Conservation (phyloP, 1,140 invertebrate species). For the Zaprionus africanus region DNA sequence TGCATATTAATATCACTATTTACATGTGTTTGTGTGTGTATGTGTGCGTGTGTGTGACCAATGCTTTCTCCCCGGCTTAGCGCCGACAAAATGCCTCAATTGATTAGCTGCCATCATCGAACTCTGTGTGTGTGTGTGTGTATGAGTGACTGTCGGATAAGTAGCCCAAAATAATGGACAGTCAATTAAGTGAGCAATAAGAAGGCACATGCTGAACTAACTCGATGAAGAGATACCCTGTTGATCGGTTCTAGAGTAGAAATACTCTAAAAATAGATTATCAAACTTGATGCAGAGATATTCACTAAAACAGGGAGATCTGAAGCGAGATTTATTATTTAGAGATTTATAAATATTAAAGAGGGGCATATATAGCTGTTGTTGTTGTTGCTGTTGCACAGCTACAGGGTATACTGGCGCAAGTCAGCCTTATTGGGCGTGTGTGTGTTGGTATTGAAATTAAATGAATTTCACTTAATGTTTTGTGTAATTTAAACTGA, state of each 20-base stretch:
- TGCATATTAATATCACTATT: conserved; percentile 6
- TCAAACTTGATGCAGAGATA: no score
- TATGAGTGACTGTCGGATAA: conserved; percentile 20
- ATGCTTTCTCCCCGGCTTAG: conserved; percentile 1
- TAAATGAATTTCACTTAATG: conserved; percentile 49
- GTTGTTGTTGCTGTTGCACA: no score
- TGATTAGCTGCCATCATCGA: conserved; percentile 1
- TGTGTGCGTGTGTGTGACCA: neutral
- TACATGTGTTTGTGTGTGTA: neutral
- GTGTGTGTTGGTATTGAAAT: conserved; percentile 16
- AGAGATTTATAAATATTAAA: no score
- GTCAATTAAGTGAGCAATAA: conserved; percentile 7
- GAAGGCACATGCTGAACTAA: neutral
- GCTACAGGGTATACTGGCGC: neutral
- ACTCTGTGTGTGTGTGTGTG: conserved; percentile 1
- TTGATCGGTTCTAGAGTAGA: neutral
- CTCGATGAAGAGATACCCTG: neutral
- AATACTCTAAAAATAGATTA: neutral
- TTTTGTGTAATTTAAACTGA: conserved; percentile 53
- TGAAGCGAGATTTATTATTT: no score
- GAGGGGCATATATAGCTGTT: no score
- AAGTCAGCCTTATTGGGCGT: conserved; percentile 11
- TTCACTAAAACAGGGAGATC: no score
- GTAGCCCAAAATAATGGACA: conserved; percentile 32
- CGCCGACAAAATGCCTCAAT: conserved; percentile 1